These are phyloP conservation scores for Furcula furcula DNA, from an alignment of 2,888 invertebrate species.

Conservation along the genomic window DNA sequence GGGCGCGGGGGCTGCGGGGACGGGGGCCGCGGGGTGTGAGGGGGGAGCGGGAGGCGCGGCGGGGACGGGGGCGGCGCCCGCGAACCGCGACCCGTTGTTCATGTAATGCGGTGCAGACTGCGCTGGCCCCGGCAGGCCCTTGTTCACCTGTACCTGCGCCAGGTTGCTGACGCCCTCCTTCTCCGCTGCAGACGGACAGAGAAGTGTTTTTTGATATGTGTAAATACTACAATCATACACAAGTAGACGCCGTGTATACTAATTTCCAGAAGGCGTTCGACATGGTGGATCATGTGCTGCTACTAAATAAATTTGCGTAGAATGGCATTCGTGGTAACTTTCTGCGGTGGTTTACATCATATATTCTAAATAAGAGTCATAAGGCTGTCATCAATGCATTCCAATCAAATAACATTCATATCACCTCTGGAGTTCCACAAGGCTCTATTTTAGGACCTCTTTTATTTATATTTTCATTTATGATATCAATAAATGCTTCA, in stretches of 20 bases:
- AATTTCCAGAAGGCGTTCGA: too few species aligned
- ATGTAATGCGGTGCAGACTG: slow-evolving; percentile 72
- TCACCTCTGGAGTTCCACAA: too few species aligned
- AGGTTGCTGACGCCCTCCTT: slow-evolving; percentile 67
- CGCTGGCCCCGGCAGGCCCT: slow-evolving; percentile 69
- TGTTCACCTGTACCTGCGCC: slow-evolving; percentile 71
- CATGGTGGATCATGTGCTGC: background rate
- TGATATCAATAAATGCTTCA: too few species aligned
- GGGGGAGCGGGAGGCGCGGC: slow-evolving; percentile 60
- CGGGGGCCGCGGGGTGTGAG: slow-evolving; percentile 9
- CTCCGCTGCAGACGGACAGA: slow-evolving; percentile 38
- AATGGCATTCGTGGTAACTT: too few species aligned
- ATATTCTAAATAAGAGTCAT: too few species aligned
- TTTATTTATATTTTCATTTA: too few species aligned
- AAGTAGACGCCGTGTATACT: too few species aligned
- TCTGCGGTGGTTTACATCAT: too few species aligned
- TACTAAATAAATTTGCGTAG: background rate
- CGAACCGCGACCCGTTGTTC: slow-evolving; percentile 67
- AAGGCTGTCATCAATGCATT: too few species aligned
- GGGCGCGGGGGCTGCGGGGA: slow-evolving; percentile 15
- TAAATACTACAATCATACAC: too few species aligned
- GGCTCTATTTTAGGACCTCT: too few species aligned
- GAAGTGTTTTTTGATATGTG: background rate
- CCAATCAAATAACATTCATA: too few species aligned
- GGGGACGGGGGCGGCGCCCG: slow-evolving; percentile 27